Percentiles rank a stretch among this genome's conserved stretches.
These are phyloP conservation scores for Scaptomyza montana DNA, from an alignment of 1,140 invertebrate species.

Conservation along the genomic window DNA sequence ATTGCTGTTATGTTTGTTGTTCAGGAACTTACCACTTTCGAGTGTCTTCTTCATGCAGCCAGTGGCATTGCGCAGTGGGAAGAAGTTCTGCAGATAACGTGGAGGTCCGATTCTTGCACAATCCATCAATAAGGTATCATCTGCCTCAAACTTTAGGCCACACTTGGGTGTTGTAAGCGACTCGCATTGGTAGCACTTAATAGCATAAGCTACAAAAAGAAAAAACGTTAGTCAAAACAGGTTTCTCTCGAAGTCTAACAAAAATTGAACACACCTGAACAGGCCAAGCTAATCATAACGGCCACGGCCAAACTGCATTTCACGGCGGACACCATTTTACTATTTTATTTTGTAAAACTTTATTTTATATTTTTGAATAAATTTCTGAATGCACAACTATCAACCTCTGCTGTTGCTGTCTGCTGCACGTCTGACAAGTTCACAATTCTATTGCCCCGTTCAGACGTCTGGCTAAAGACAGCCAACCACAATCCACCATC, in stretches of 20 bases:
- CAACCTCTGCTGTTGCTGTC: slow-evolving; percentile 59
- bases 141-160: slow-evolving; percentile 72
- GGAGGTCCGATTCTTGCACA: slow-evolving; percentile 64
- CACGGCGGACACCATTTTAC: slow-evolving; percentile 66
- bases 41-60: slow-evolving; percentile 79
- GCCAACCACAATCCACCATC: slow-evolving; percentile 1
- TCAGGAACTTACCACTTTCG: slow-evolving; percentile 66
- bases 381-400: slow-evolving; percentile 20
- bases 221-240: not conserved
- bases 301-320: slow-evolving; percentile 78
- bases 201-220: slow-evolving; percentile 60
- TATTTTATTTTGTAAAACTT: not conserved
- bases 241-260: slow-evolving; percentile 5
- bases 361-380: slow-evolving; percentile 3
- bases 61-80: slow-evolving; percentile 68
- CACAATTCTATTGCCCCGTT: slow-evolving; percentile 19
- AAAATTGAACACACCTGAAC: slow-evolving; percentile 62
- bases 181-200: slow-evolving; percentile 76
- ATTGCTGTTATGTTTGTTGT: not conserved
- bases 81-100: slow-evolving; percentile 64
- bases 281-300: slow-evolving; percentile 67
- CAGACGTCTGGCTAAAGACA: slow-evolving; percentile 18
- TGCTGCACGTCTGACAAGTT: slow-evolving; percentile 67
- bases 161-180: slow-evolving; percentile 71
- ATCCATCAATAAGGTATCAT: slow-evolving; percentile 64